A percentile compares a stretch with the other conserved stretches of the same genome.
Conservation (phyloP, 2,888 invertebrate species). For the Tanytarsus gracilentus region DNA sequence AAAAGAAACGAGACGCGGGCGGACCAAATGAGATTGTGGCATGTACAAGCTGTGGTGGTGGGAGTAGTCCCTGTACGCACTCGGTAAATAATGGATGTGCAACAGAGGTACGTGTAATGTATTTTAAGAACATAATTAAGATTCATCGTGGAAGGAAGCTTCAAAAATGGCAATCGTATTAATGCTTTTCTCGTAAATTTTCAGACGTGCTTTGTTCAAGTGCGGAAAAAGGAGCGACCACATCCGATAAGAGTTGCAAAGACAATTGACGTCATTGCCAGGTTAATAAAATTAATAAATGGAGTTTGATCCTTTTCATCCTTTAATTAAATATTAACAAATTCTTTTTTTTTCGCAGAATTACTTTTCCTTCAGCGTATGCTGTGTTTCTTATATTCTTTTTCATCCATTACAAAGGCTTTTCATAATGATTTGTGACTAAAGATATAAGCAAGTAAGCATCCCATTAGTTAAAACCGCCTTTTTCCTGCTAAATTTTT, state of each 20-base stretch:
- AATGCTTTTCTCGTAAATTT: slow-evolving; percentile 38
- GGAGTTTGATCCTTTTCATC: background rate
- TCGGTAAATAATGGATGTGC: slow-evolving; percentile 81
- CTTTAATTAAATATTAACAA: background rate
- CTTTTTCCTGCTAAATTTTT: no score
- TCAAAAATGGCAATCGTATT: background rate
- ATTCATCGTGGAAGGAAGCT: background rate
- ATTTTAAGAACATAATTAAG: background rate
- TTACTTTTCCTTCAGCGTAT: slow-evolving; percentile 88
- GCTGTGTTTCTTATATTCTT: slow-evolving; percentile 90
- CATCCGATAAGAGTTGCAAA: slow-evolving; percentile 89
- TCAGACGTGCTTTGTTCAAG: slow-evolving; percentile 74
- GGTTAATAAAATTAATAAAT: slow-evolving; percentile 36
- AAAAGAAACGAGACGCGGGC: slow-evolving; percentile 72
- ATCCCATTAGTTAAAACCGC: no score
- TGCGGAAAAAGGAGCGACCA: slow-evolving; percentile 83
- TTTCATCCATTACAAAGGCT: slow-evolving; percentile 89
- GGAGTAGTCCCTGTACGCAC: slow-evolving; percentile 75
- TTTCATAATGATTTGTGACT: slow-evolving; percentile 39
- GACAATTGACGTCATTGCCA: slow-evolving; percentile 88
- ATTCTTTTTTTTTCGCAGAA: slow-evolving; percentile 38
- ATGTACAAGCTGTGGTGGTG: slow-evolving; percentile 64
- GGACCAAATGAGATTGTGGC: slow-evolving; percentile 75
- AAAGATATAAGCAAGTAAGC: no score
- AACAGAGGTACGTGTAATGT: slow-evolving; percentile 57